These are phyloP conservation scores for Cheilinus undulatus DNA, from an alignment of 2,113 vertebrate species.

Conservation along the genomic window DNA sequence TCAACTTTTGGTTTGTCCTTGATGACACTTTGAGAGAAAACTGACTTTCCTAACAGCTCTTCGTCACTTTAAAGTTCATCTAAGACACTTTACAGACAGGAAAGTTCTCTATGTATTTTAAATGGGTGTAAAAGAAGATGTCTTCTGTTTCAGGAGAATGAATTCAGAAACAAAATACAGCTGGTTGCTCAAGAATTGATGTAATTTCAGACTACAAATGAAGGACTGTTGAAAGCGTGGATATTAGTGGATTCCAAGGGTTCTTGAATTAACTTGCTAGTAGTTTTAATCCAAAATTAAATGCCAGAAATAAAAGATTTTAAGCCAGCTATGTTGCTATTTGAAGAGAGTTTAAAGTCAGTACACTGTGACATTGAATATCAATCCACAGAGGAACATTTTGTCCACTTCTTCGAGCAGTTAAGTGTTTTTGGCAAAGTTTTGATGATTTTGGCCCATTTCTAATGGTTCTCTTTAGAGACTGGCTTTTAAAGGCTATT, in stretches of 20 bases:
- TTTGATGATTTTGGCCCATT: too few species aligned
- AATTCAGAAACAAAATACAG: constrained; percentile 14
- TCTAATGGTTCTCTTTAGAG: too few species aligned
- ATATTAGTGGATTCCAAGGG: background rate
- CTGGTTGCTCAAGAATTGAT: background rate
- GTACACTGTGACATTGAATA: too few species aligned
- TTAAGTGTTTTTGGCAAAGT: too few species aligned
- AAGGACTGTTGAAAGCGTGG: background rate
- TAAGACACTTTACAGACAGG: background rate
- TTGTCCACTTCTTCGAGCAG: too few species aligned
- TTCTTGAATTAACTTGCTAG: background rate
- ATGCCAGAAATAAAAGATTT: background rate
- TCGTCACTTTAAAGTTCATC: background rate
- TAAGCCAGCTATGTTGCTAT: background rate
- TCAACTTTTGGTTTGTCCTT: constrained; percentile 2
- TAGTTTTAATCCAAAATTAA: background rate
- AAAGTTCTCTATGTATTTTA: background rate
- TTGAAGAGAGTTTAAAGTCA: too few species aligned
- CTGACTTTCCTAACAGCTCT: constrained; percentile 4
- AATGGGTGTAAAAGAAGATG: background rate
- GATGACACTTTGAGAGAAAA: constrained; percentile 7
- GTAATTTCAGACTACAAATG: background rate
- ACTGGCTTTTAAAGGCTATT: too few species aligned
- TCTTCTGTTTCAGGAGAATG: background rate
- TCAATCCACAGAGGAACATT: too few species aligned